Base-by-base conservation (phyloP, 2,888 invertebrate genomes). In the Desoria tigrina region DNA sequence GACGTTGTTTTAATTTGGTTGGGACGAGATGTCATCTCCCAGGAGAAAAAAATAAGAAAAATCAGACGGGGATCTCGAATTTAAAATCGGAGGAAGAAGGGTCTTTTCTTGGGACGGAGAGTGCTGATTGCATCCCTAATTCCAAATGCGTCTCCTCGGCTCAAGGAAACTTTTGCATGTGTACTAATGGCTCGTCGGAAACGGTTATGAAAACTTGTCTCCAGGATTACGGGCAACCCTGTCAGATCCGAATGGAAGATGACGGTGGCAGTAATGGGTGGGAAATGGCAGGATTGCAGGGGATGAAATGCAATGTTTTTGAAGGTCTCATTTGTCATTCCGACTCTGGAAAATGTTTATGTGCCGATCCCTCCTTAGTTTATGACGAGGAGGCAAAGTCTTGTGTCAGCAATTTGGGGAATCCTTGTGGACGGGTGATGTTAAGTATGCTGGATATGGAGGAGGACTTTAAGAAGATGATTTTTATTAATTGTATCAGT, bases 131-230 rank as follows among this genome's bases (percentile, higher is more conserved):
- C 23, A 61, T 64, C 18, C 37, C 37, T 11, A 49, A 68, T 42
- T 59, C 71, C 6, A 55, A 61, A 24, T 71, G 71, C 42, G 51
- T 56, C 4, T 58, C 64, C 24, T 16, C 56, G 2, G 28, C 62
- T n/a, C 42, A 49, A 28, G 42, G 23, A 24, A 18, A 42, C 45
- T 61, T 53, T n/a, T 71, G 71, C 37, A 51, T 53, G 21, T 71
- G 71, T 54, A 49, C 37, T 57, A 63, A 68, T 26, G 66, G 66
- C 1, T 63, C 71, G 11, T 56, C 42, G 24, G 64, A 63, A 42
- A 71, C 66, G 21, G 16, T 63, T 1, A 59, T 66, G 51, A 26
- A 61, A n/a, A 71, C 71, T n/a, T 71, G 71, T 61, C 59, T 71
- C 37, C 54, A 66, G 18, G 64, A 68, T 50, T 59, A 64, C 27